Evolutionary conservation across 2,113 vertebrate species (phyloP).

Genomic region (Phasianus colchicus): DNA sequence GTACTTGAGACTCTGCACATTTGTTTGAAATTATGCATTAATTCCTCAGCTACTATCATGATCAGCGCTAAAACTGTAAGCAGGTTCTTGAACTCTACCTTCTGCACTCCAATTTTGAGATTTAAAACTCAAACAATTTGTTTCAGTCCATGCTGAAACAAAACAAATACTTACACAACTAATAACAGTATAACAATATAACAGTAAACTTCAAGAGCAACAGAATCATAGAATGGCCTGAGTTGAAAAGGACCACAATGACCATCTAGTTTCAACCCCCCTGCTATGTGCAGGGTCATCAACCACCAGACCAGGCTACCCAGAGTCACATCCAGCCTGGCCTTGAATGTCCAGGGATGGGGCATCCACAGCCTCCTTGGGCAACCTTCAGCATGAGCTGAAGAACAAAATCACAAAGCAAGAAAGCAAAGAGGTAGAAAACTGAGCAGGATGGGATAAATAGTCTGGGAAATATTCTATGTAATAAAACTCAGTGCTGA

Average conservation of each 20-base stretch:
- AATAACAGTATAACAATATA: neutral
- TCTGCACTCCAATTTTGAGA: neutral
- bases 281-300: no score
- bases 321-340: no score
- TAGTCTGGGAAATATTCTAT: neutral
- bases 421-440: neutral
- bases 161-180: conserved; percentile 28
- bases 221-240: no score
- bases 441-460: neutral
- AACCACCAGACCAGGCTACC: no score
- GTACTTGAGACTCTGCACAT: neutral
- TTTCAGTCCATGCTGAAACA: neutral
- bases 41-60: neutral
- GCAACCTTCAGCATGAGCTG: neutral
- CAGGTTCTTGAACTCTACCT: neutral
- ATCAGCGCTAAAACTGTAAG: neutral
- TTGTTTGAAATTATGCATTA: neutral
- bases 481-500: neutral
- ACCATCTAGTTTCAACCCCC: no score
- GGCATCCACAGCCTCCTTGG: no score
- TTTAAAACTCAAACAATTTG: neutral
- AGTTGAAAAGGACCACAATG: no score
- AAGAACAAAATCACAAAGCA: neutral
- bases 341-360: no score
- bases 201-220: neutral